Evolutionary conservation across 2,113 vertebrate species (phyloP).

Genomic region (Tachysurus vachellii): DNA sequence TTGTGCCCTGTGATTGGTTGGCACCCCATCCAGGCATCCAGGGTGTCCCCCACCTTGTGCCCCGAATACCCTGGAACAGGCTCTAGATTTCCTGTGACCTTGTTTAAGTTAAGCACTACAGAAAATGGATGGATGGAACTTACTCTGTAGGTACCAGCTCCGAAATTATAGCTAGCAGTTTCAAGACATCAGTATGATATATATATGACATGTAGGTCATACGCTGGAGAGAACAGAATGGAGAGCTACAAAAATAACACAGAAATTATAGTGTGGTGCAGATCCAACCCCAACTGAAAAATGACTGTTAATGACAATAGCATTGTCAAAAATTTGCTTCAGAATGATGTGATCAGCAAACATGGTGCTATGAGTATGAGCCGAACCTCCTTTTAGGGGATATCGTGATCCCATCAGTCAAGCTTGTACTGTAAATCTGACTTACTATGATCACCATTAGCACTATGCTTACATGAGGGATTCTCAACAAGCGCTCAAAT

Average conservation of each 20-base stretch:
- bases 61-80: no score
- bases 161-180: neutral
- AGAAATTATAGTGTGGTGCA: neutral
- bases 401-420: neutral
- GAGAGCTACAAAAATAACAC: neutral
- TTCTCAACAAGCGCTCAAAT: neutral
- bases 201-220: neutral
- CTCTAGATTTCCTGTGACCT: no score
- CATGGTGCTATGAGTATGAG: neutral
- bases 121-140: neutral
- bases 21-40: no score
- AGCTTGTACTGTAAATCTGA: neutral
- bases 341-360: neutral
- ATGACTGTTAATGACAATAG: neutral
- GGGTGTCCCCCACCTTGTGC: no score
- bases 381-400: slow-evolving; percentile 4
- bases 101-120: no score
- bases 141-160: neutral
- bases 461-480: neutral
- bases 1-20: no score
- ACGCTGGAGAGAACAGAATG: neutral
- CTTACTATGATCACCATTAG: neutral
- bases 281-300: neutral
- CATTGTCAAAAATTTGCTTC: neutral
- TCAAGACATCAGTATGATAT: neutral